Evolutionary conservation across 1,140 invertebrate species (phyloP), one percentile per base, ranked within the genome.

Genomic region (Heliconius nattereri): DNA sequence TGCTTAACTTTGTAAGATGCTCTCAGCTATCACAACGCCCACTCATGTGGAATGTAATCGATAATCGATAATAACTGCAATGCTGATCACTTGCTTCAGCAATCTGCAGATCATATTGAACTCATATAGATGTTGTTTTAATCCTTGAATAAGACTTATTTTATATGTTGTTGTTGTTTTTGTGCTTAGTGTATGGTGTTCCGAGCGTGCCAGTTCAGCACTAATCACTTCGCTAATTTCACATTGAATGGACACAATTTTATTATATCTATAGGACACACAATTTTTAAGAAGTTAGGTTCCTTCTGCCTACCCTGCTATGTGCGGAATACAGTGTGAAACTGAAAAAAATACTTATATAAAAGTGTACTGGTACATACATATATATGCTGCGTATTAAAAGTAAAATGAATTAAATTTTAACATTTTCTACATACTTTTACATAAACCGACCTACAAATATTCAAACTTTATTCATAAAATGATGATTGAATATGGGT

Each of bases 21-120:
- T 80, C 78, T 80, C 49, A 52, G 78, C 49, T 80, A 35, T 72
- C 78, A 57, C 78, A 71, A 79, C 78, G 78, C 78, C 78, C 78
- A 80, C 74, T 76, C 66, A 49, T 71, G 52, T 70, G 57, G 73
- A 54, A 80, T 75, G 74, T 75, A 75, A 80, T 80, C 66, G 74
- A 75, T 72, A 80, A 80, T 76, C 73, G 70, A 76, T 80, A 75
- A 29, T 76, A 77, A 77, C 76, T 76, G 78, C 78, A 76, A 76
- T 80, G 70, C 74, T 70, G 66, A 79, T 71, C 70, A 79, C 66
- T 49, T 32, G 75, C 29, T 72, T 70, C 19, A 72, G 70, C 26
- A 72, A 77, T 72, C 45, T 71, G 23, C 72, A 73, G 71, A 40
- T 72, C 19, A 72, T 29, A 29, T 16, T 29, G 23, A 23, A 72